Evolutionary conservation across 2,797 vertebrate genomes (phyloP).

Genomic region (Alcedo quadribrachys): DNA sequence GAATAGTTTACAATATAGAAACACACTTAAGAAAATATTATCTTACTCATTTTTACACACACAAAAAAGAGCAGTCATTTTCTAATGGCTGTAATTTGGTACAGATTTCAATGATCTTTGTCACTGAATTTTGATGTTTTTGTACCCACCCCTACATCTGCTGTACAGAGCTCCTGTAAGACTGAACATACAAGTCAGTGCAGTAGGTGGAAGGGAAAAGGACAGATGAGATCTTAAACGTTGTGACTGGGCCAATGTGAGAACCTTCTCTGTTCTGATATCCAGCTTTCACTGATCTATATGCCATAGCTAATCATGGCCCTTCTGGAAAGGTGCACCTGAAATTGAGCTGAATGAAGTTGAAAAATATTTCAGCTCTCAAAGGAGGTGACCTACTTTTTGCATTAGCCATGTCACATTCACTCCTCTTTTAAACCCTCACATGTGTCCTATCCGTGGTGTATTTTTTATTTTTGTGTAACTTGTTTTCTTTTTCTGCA

Average conservation of each 20-base stretch:
- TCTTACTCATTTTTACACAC: neutral
- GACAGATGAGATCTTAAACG: neutral
- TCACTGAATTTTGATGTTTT: neutral
- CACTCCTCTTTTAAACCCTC: neutral
- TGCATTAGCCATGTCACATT: neutral
- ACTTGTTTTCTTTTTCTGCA: neutral
- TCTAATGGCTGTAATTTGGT: neutral
- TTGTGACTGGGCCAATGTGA: neutral
- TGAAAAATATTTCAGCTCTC: neutral
- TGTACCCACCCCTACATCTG: neutral
- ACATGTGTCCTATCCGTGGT: rapidly evolving
- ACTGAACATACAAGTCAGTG: neutral
- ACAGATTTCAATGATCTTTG: neutral
- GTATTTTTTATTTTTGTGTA: neutral
- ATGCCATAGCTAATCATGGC: neutral
- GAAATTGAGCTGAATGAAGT: neutral
- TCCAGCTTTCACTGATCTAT: neutral
- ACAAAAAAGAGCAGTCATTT: neutral
- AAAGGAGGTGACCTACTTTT: neutral
- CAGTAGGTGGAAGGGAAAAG: neutral
- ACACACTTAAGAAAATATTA: neutral
- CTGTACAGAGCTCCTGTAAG: neutral
- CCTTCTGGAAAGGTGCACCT: neutral
- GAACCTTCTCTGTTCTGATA: neutral
- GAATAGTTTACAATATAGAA: neutral